Base-by-base conservation (phyloP, 2,113 vertebrate genomes). In the Strigops habroptila region DNA sequence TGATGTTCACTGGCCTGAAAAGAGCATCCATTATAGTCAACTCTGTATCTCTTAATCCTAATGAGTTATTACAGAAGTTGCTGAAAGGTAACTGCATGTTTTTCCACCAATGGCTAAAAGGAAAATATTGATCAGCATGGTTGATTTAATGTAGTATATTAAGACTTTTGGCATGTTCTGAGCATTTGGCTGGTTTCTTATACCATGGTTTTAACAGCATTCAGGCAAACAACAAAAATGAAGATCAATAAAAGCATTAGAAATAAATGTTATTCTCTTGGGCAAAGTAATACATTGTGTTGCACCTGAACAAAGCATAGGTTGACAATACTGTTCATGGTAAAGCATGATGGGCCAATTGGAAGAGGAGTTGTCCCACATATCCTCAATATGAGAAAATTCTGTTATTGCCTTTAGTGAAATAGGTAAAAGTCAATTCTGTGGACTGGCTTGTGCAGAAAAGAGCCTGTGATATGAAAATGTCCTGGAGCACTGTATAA, bases 221-320 rank as follows among this genome's bases (percentile, higher is more conserved):
- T 96, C 68, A 55, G 73, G 92, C 93, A 96, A 96, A 95, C 86
- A 95, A 95, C 64, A 71, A 64, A 71, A 91, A 82, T 69, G 14
- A 70, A 90, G 75, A 96, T 98, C 96, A 87, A 97, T 97, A 95
- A 91, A 95, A 95, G 64, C 75, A 84, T 93, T 91, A 95, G 91
- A 92, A 97, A 97, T 93, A 95, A 97, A 96, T 73, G 71, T 91
- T 55, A 79, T 43, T 96, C 79, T 51, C 88, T 57, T 83, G 81
- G 76, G 90, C 70, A 55, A 92, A 76, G 57, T 39, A 81, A 94
- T 90, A 49, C 30, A 43, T 93, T 94, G 80, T 86, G 35, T 73
- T 96, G 91, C 76, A 73, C 68, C 87, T 49, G 94, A 87, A 49
- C 87, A 91, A 87, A 97, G 53, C 77, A 51, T 84, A 85, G 63